A percentile compares a stretch with the other conserved stretches of the same genome.
Conservation (phyloP, 1,140 invertebrate genomes). For the Zaprionus davidi region DNA sequence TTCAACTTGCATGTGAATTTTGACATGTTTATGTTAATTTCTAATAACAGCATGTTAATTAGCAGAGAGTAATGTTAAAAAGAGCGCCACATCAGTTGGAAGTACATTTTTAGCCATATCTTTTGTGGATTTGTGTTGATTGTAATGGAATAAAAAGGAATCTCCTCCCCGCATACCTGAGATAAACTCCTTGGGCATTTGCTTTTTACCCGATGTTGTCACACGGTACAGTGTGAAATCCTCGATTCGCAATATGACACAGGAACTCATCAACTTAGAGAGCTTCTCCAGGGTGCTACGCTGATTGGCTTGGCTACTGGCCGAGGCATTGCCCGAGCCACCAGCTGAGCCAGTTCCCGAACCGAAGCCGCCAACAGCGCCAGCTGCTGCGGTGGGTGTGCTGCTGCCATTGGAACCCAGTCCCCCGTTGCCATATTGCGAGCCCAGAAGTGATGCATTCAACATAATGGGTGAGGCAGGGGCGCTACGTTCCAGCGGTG, state of each 20-base stretch:
- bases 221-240: slow-evolving; percentile 95
- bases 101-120: background rate
- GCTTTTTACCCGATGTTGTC: slow-evolving; percentile 89
- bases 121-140: slow-evolving; percentile 5
- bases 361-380: slow-evolving; percentile 35
- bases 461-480: slow-evolving; percentile 75
- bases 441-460: slow-evolving; percentile 58
- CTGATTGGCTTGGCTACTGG: slow-evolving; percentile 83
- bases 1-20: slow-evolving; percentile 1
- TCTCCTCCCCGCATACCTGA: slow-evolving; percentile 86
- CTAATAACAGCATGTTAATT: background rate
- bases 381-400: slow-evolving; percentile 61
- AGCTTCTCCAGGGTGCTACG: slow-evolving; percentile 90
- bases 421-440: slow-evolving; percentile 44
- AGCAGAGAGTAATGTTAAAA: slow-evolving; percentile 1
- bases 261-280: slow-evolving; percentile 95
- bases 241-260: slow-evolving; percentile 94
- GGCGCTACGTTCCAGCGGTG: slow-evolving; percentile 85
- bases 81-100: background rate
- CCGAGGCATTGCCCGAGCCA: slow-evolving; percentile 72
- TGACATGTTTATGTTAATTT: background rate
- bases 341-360: slow-evolving; percentile 35
- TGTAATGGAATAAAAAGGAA: background rate
- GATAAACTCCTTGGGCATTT: slow-evolving; percentile 91
- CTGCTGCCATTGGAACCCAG: slow-evolving; percentile 59